Conservation (phyloP, 2,113 vertebrate species). For the Burhinus oedicnemus region DNA sequence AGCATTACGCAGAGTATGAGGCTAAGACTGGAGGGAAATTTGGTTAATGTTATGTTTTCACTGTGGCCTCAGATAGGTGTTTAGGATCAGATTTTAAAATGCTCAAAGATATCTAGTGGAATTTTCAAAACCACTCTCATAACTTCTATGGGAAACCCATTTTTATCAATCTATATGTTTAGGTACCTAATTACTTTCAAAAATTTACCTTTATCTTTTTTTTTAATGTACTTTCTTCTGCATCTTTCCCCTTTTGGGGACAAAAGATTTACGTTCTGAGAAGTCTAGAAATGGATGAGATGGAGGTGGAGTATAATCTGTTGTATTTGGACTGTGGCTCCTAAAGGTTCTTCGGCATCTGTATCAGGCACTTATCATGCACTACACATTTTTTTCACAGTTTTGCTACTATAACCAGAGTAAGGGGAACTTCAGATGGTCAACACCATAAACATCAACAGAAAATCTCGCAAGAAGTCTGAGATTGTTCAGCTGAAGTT, state of each 20-base stretch:
- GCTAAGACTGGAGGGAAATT: background rate
- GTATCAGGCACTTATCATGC: background rate
- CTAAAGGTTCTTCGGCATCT: background rate
- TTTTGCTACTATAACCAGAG: background rate
- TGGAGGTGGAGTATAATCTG: accelerated
- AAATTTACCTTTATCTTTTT: background rate
- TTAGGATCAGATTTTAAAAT: background rate
- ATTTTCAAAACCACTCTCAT: background rate
- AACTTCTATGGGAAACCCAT: background rate
- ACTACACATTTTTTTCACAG: background rate
- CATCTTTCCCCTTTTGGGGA: background rate
- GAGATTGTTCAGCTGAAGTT: background rate
- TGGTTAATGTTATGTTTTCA: background rate
- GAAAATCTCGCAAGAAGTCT: background rate
- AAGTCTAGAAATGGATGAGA: background rate
- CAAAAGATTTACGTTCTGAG: background rate
- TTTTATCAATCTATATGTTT: background rate
- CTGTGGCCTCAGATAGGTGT: background rate
- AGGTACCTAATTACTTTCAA: background rate
- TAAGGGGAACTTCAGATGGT: background rate
- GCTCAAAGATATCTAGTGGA: background rate
- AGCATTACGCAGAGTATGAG: background rate
- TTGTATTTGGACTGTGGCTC: background rate
- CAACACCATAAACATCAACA: background rate
- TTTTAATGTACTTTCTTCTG: background rate